A percentile compares a stretch with the other conserved stretches of the same genome.
These are phyloP conservation scores for Tetanocera ferruginea DNA, from an alignment of 2,888 invertebrate genomes.

Conservation along the genomic window DNA sequence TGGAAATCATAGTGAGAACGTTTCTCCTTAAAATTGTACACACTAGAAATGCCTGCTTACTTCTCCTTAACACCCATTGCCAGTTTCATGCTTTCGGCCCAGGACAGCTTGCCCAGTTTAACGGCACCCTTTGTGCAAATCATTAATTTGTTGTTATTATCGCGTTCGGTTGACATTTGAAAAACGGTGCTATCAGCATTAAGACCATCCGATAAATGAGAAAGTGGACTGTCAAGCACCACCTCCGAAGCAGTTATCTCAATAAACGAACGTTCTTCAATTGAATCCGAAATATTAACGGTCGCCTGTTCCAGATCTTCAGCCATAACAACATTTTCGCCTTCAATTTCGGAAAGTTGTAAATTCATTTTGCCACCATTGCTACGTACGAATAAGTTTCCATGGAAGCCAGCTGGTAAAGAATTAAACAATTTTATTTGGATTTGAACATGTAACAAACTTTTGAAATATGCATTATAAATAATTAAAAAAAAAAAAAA, in stretches of 20 bases:
- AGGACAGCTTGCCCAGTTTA: constrained; percentile 66
- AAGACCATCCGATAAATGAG: constrained; percentile 59
- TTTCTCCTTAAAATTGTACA: not conserved
- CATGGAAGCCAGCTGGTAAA: constrained; percentile 65
- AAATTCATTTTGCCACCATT: constrained; percentile 63
- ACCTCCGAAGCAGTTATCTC: constrained; percentile 58
- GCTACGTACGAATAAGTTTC: constrained; percentile 60
- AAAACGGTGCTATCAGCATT: constrained; percentile 56
- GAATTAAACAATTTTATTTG: not conserved
- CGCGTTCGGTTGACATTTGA: constrained; percentile 52
- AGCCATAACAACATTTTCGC: constrained; percentile 60
- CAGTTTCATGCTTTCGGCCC: constrained; percentile 62
- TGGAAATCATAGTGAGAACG: not conserved
- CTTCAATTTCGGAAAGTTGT: constrained; percentile 65
- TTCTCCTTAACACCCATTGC: constrained; percentile 46
- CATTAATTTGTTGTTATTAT: constrained; percentile 54
- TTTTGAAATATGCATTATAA: not conserved
- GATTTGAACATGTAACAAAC: no score
- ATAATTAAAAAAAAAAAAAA: no score
- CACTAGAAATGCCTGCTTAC: constrained; percentile 13
- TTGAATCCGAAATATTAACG: constrained; percentile 65
- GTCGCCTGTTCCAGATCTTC: constrained; percentile 56
- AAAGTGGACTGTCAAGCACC: constrained; percentile 55
- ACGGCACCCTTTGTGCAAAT: constrained; percentile 58
- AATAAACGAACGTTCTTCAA: constrained; percentile 61